Base-by-base conservation (phyloP, 2,113 vertebrate genomes). In the Saguinus imperator region DNA sequence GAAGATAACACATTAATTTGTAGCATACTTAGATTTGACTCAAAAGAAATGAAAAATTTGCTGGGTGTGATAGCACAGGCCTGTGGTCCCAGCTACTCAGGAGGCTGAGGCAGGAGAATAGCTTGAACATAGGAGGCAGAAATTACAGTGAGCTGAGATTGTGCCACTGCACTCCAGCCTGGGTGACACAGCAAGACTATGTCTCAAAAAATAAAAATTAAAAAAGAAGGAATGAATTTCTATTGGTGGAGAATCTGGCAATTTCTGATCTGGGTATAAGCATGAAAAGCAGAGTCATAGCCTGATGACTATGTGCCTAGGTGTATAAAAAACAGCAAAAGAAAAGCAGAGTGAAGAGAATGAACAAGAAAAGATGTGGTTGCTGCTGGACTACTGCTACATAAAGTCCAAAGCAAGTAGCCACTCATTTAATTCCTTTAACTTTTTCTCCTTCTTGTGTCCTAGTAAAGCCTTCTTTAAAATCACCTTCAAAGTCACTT, bases 321-420 rank as follows among this genome's bases (percentile, higher is more conserved):
- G 48, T 48, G 10, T 48, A 2, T 12, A 48, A 48, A 2, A 48
- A 12, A 48, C 45, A 11, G 43, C 10, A 48, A 48, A 48, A 48
- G 64, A 85, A 91, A 97, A 89, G 4, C 40, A 77, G 40, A 90
- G 32, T 85, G 37, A 48, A 80, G 64, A 84, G 66, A 85, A 75
- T 58, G n/a, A 89, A 43, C 10, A 76, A 75, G 20, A 81, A 18
- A 84, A 64, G 21, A 48, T 35, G 1, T 14, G 20, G 18, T 32
- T 18, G 27, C 5, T 6, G 16, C 45, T n/a, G 13, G n/a, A 14
- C 29, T 35, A 16, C 35, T n/a, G 32, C 27, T 68, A 12, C 40
- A 27, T 40, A 84, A 87, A 20, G 17, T 35, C 14, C 7, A 35
- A 81, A 64, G 48, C 18, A n/a, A 94, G 58, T 1, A 7, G 55